These are phyloP conservation scores for Meiosimyza platycephala DNA, from an alignment of 2,888 invertebrate species.

Conservation along the genomic window DNA sequence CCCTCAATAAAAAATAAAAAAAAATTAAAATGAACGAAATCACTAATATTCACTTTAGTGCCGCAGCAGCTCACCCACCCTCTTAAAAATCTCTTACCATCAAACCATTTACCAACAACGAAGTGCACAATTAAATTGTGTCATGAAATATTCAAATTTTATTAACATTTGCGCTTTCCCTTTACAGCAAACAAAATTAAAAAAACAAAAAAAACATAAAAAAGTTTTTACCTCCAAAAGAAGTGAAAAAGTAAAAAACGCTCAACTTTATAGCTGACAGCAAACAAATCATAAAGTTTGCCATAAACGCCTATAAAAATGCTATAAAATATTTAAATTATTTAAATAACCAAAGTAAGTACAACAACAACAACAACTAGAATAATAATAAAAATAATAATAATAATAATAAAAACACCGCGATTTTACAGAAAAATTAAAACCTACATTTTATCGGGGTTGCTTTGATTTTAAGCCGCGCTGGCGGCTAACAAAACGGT, in stretches of 20 bases:
- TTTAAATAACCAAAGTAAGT: slow-evolving; percentile 18
- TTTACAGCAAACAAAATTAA: too few relatives aligned
- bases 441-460: too few relatives aligned
- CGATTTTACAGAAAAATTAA: too few relatives aligned
- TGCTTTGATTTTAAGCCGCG: too few relatives aligned
- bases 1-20: too few relatives aligned
- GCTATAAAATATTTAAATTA: slow-evolving; percentile 23
- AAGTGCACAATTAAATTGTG: neutral
- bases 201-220: too few relatives aligned
- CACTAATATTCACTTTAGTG: too few relatives aligned
- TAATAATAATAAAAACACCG: slow-evolving; percentile 1
- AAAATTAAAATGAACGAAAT: too few relatives aligned
- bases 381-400: slow-evolving; percentile 3
- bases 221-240: neutral
- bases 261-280: neutral
- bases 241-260: neutral
- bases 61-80: too few relatives aligned
- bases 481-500: too few relatives aligned
- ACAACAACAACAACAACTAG: neutral
- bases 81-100: too few relatives aligned
- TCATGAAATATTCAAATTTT: slow-evolving; percentile 20
- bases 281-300: slow-evolving; percentile 16
- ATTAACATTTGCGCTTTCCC: neutral
- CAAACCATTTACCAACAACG: neutral
- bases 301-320: slow-evolving; percentile 31